These are phyloP conservation scores for Lateolabrax maculatus DNA, from an alignment of 2,797 vertebrate species.

Conservation along the genomic window DNA sequence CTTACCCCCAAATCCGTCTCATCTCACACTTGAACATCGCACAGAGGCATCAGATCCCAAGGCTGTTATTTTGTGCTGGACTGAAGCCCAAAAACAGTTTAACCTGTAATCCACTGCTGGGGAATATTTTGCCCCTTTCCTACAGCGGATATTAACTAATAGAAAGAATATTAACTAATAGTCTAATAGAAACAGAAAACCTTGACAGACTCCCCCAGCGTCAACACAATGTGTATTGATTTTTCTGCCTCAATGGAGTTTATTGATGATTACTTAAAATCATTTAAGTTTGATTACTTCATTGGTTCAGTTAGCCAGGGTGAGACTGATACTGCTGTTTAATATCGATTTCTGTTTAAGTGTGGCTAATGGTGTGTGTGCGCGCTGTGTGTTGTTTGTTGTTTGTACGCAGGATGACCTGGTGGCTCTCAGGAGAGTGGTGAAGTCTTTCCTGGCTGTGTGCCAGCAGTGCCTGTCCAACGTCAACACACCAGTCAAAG, in stretches of 20 bases:
- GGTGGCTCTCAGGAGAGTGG: slow-evolving; percentile 94
- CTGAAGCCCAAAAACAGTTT: slow-evolving; percentile 1
- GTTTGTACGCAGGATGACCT: slow-evolving; percentile 90
- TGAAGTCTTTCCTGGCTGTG: slow-evolving; percentile 98
- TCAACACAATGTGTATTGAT: slow-evolving; percentile 25
- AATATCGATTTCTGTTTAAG: slow-evolving; percentile 27
- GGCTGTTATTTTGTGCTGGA: not conserved
- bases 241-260: not conserved
- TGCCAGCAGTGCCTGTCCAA: slow-evolving; percentile 99
- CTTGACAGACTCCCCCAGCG: not conserved
- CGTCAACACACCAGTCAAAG: slow-evolving; percentile 98
- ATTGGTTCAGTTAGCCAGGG: not conserved
- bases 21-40: slow-evolving; percentile 18
- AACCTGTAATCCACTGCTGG: not conserved
- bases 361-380: slow-evolving; percentile 18
- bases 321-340: slow-evolving; percentile 17
- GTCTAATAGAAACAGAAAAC: not conserved
- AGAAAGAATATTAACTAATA: no score
- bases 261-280: slow-evolving; percentile 13
- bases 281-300: slow-evolving; percentile 42
- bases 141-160: no score
- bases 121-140: not conserved
- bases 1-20: slow-evolving; percentile 19
- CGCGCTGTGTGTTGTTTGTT: slow-evolving; percentile 31
- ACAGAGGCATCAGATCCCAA: slow-evolving; percentile 2